These are phyloP conservation scores for Sciurus carolinensis DNA, from an alignment of 2,797 vertebrate genomes.

Conservation along the genomic window DNA sequence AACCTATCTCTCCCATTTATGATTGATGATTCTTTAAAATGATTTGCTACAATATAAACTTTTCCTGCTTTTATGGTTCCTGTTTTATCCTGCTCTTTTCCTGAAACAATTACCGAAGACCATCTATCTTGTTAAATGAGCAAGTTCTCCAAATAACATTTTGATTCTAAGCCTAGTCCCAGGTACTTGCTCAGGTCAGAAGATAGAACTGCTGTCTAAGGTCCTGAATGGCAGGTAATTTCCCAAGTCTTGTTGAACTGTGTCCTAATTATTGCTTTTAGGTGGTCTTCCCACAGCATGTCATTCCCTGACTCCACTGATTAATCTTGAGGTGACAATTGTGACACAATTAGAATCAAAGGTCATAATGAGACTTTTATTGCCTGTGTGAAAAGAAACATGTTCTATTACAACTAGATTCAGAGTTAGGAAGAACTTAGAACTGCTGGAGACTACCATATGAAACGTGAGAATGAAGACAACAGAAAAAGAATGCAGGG, in stretches of 20 bases:
- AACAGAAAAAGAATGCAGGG: background rate
- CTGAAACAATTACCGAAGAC: background rate
- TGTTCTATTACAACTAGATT: background rate
- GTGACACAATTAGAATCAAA: background rate
- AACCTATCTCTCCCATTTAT: background rate
- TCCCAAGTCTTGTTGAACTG: background rate
- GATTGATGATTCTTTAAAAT: slow-evolving; percentile 13
- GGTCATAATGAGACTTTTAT: background rate
- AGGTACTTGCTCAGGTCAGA: background rate
- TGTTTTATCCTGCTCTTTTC: background rate
- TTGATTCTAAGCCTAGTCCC: background rate
- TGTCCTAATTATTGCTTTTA: background rate
- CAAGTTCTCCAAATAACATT: background rate
- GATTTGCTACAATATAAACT: background rate
- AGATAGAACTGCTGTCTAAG: background rate
- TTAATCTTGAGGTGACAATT: background rate
- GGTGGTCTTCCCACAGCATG: background rate
- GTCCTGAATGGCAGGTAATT: background rate
- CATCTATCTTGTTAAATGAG: background rate
- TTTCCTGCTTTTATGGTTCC: background rate
- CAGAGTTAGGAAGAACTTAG: background rate
- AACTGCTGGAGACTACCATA: background rate
- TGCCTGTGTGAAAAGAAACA: background rate
- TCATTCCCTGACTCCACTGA: background rate
- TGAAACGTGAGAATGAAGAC: background rate